Base-by-base conservation (phyloP, 2,888 invertebrate species). In the Endomychus coccineus region DNA sequence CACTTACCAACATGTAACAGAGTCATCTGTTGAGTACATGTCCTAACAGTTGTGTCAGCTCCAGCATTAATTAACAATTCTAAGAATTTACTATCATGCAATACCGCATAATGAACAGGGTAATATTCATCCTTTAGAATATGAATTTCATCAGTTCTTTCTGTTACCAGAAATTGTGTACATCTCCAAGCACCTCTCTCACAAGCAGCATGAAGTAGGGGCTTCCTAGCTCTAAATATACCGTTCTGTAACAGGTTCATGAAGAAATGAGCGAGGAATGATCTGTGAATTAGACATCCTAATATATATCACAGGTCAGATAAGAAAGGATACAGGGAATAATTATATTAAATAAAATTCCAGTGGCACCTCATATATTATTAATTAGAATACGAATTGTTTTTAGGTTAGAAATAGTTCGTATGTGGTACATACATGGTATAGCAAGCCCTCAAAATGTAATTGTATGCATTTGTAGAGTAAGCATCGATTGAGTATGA, bases 81-180 rank as follows among this genome's bases (percentile, higher is more conserved):
- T 29, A 81, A 67, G 61, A 83, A 83, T 52, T 77, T 74, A 29
- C 76, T 73, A 45, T 82, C 80, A 58, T 83, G 83, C 15, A 80
- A 68, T 11, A 81, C 81, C 9, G 83, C 78, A 55, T 81, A 79
- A 60, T 83, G 80, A 39, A 84, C 77, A n/a, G 84, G 83, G 59
- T 79, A 83, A 59, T 82, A 82, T 64, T 83, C 83, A 54, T 82
- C 80, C 59, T 77, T 79, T 38, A 80, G 74, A 42, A 77, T 71
- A 61, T 81, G 79, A 28, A 82, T 78, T 62, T 81, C 80, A 48
- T 80, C 79, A 21, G 75, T 73, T 23, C 80, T 58, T 46, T 78
- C 75, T 2, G 73, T 69, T 5, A 80, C 75, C 40, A 82, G 61
- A 53, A 76, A 77, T 53, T 78, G 77, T 2, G 80, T 79, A 61